phyloP scores from a whole-genome alignment of 2,797 vertebrate genomes.

The Heliangelus exortis region DNA sequence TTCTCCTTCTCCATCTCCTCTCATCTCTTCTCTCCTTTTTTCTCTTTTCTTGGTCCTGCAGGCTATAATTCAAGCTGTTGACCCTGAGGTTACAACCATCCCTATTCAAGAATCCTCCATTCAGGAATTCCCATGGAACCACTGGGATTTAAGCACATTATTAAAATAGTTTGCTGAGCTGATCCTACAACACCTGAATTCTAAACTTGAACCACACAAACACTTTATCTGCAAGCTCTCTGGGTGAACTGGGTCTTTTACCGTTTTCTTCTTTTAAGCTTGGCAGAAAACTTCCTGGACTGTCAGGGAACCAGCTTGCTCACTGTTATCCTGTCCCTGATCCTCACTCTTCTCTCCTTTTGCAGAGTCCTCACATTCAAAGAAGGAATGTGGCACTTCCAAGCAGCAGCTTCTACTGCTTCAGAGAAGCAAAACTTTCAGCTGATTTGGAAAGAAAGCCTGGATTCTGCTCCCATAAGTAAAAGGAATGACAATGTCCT shows the following conservation, averaged over 20 bases:
- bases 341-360: background rate
- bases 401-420: background rate
- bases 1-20: too few species aligned
- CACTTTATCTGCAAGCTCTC: background rate
- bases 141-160: background rate
- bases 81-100: background rate
- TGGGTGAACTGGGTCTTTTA: background rate
- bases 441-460: background rate
- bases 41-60: background rate
- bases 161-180: constrained; percentile 5
- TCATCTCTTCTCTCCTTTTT: too few species aligned
- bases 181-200: background rate
- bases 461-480: background rate
- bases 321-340: background rate
- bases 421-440: background rate
- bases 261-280: background rate
- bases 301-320: background rate
- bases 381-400: background rate
- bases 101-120: background rate
- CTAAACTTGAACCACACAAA: background rate
- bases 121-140: background rate
- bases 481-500: background rate
- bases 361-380: background rate
- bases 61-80: background rate
- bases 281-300: background rate